A percentile compares a stretch with the other conserved stretches of the same genome.
Evolutionary conservation across 2,113 vertebrate species (phyloP).

Genomic region (Setophaga coronata): DNA sequence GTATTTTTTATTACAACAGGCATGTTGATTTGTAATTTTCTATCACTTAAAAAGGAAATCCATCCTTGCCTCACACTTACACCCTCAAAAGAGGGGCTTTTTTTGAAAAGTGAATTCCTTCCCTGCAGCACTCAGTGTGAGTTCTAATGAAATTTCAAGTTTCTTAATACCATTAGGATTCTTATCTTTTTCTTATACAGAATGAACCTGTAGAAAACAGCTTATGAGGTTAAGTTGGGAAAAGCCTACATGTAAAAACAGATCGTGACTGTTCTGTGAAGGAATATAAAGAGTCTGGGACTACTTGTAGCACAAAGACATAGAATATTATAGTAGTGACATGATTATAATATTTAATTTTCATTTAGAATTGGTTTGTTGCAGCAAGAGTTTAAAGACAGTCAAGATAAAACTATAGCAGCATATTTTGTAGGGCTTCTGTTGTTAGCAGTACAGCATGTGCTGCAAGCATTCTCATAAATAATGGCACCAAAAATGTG

Average conservation of each 20-base stretch:
- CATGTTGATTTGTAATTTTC: background rate
- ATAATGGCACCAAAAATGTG: background rate
- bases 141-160: background rate
- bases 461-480: background rate
- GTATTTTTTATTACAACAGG: background rate
- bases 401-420: background rate
- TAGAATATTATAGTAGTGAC: background rate
- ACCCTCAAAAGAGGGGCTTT: rapidly evolving
- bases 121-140: background rate
- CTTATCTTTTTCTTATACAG: background rate
- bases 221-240: background rate
- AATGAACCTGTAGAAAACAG: background rate
- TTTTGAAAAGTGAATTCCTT: background rate
- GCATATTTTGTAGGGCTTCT: background rate
- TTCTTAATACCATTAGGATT: background rate
- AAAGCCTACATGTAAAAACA: background rate
- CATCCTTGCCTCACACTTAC: rapidly evolving
- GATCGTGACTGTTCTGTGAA: background rate
- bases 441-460: background rate
- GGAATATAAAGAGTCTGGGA: background rate
- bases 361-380: background rate
- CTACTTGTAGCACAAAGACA: background rate
- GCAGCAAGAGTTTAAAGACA: background rate
- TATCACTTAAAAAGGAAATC: background rate
- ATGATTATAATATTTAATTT: background rate